These are phyloP conservation scores for Leiothrix lutea DNA, from an alignment of 2,113 vertebrate species.

Conservation along the genomic window DNA sequence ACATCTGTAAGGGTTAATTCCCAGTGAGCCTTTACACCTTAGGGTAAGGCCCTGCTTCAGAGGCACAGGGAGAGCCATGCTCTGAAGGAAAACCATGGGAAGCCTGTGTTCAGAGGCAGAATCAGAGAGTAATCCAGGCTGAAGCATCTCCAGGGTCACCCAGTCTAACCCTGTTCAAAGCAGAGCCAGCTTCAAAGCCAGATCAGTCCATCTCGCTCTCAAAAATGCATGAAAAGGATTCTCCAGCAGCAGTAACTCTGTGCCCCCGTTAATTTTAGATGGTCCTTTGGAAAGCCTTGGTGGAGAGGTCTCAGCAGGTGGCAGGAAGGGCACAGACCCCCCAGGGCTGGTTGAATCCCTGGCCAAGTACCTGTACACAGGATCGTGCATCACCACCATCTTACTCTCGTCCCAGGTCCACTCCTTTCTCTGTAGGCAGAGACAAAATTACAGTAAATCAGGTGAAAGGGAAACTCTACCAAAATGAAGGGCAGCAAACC, in stretches of 20 bases:
- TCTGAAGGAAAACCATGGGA: not conserved
- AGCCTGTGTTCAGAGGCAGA: not conserved
- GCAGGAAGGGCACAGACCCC: accelerated
- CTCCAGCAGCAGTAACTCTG: not conserved
- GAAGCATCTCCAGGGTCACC: not conserved
- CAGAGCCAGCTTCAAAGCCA: slow-evolving; percentile 3
- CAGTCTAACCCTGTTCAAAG: not conserved
- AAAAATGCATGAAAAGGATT: not conserved
- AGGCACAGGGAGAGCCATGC: not conserved
- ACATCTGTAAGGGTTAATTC: not conserved
- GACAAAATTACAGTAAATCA: not conserved
- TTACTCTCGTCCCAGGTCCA: slow-evolving; percentile 85
- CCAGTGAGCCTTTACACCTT: not conserved
- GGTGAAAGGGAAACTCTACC: not conserved
- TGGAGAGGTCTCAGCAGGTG: not conserved
- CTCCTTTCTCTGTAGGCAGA: slow-evolving; percentile 80
- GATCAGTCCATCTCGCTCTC: not conserved
- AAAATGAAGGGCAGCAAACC: not conserved
- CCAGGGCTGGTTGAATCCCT: not conserved
- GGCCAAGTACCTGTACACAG: slow-evolving; percentile 78
- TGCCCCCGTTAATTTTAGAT: not conserved
- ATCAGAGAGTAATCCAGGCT: not conserved
- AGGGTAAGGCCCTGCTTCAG: not conserved
- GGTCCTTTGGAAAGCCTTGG: not conserved
- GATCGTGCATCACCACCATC: slow-evolving; percentile 85